Evolutionary conservation across 1,140 invertebrate genomes (phyloP), one percentile per base, ranked within the genome.

Genomic region (Camponotus floridanus): DNA sequence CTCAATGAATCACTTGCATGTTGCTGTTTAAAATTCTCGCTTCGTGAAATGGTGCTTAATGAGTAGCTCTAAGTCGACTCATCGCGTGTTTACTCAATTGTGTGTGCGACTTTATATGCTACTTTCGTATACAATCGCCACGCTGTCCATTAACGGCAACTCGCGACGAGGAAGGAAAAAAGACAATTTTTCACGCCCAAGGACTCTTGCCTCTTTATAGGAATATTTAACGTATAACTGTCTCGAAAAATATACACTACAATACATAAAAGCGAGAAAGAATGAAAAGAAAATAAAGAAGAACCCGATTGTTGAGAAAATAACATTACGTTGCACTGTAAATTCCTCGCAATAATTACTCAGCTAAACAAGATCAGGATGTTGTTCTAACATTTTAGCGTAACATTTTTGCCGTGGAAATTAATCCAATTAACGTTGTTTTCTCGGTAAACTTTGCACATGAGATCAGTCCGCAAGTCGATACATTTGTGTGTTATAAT

Each of bases 61-160:
- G 36, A 68, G 36, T 31, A 0, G 13, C 7, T 9, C 5, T 7
- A 4, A 31, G 57, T 33, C 59, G 39, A 64, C 42, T 78, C 26
- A 55, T 70, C 21, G 45, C 15, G 7, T 70, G 33, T 45, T 61
- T 33, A 42, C 39, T 48, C 79, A 31, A 73, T 15, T 39, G 26
- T 45, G 26, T 51, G 48, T 36, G 39, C 39, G 55, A 45, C 68
- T 83, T 83, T 61, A 74, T 26, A 74, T 31, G 68, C 51, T 83
- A 61, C 68, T 83, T 48, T 48, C 26, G n/a, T 61, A 71, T 79
- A 55, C 31, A 51, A 51, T 48, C 78, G n/a, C 48, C 51, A 62
- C 26, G 11, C 11, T 8, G 57, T 8, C 42, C 42, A 61, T 81
- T 81, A 81, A 70, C 36, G 51, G 55, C 45, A 18, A 70, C 15